Evolutionary conservation across 2,888 invertebrate genomes (phyloP), one percentile per base, ranked within the genome.

Genomic region (Elysia crispata): DNA sequence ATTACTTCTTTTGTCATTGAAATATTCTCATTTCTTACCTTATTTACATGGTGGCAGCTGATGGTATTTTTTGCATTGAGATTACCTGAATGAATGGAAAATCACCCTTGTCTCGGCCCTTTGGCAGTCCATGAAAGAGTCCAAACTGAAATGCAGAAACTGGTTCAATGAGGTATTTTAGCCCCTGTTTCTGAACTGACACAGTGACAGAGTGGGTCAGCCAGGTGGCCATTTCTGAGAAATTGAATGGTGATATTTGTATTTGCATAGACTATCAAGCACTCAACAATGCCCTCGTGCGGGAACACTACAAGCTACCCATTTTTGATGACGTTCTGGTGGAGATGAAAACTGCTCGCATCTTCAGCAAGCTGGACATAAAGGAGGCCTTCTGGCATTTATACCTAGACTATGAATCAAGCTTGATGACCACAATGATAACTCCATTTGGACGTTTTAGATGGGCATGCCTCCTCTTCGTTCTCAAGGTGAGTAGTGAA

Each of bases 351-450:
- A 81, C 33, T 23, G 84, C 8, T 41, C 11, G 3, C 11, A 6
- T 41, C 11, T 86, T 86, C 69, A 83, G 82, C 23, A 85, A 86
- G 69, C 79, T 86, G 0, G 60, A 60, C 60, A 18, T 60, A 23
- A 18, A 60, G 15, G 81, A 87, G 28, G 85, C 83, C 25, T 86
- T 76, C 70, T 86, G 84, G 83, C 85, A 85, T 78, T n/a, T 85
- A 0, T 41, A 60, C 50, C 73, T 84, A n/a, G 82, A 85, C 72
- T 62, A 83, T 57, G 70, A 84, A 60, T 60, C 15, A 60, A 8
- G 8, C 6, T 8, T 8, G 15, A 23, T 60, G 15, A 60, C 60
- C 5, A 60, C 60, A 20, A 60, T 60, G 60, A 8, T 60, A 15
- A 54, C 54, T 23, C 15, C 5, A 20, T 60, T 5, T 5, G 60